Base-by-base conservation (phyloP, 2,888 invertebrate genomes). In the Myopa tessellatipennis region DNA sequence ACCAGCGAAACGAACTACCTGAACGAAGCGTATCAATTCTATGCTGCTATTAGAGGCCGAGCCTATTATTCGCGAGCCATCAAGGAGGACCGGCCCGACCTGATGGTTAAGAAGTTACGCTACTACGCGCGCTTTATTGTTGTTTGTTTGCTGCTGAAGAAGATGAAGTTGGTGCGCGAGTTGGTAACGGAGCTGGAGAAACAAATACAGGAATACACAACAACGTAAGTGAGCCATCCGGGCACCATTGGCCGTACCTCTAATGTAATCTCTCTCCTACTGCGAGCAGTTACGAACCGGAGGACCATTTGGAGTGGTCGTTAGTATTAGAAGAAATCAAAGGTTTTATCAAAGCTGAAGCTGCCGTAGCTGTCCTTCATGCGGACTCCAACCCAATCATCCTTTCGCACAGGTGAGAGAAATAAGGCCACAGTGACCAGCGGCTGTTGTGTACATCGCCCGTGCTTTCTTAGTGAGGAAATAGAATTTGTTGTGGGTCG, bases 81-180 rank as follows among this genome's bases (percentile, higher is more conserved):
- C 81, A 96, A 97, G 88, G 98, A 98, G 90, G 97, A 97, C 89
- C 94, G 96, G 80, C 95, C 97, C 83, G 98, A 98, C 88, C 90
- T 98, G 81, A 98, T 98, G 96, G 97, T 98, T 81, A 98, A 98
- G 90, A 98, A 98, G 89, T 91, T 98, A 76, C 91, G 95, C 79
- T 98, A 98, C 88, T 98, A 98, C 90, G 98, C 98, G 36, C 92
- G 98, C 81, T 98, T 98, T 90, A 98, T 98, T 86, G 97, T 98
- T 76, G 98, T 98, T 58, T 97, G 98, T 90, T 92, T 98, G 84
- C 92, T 98, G 84, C 91, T 98, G 81, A 96, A 97, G 90, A 96
- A 97, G 89, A 95, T 97, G 92, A 96, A 97, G 88, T 91, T 98
- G 83, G 98, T 98, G 76, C 92, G 95, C 78, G 98, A 98, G 89